Evolutionary conservation across 2,888 invertebrate genomes (phyloP), one percentile per base, ranked within the genome.

Genomic region (Hypercompe scribonia): DNA sequence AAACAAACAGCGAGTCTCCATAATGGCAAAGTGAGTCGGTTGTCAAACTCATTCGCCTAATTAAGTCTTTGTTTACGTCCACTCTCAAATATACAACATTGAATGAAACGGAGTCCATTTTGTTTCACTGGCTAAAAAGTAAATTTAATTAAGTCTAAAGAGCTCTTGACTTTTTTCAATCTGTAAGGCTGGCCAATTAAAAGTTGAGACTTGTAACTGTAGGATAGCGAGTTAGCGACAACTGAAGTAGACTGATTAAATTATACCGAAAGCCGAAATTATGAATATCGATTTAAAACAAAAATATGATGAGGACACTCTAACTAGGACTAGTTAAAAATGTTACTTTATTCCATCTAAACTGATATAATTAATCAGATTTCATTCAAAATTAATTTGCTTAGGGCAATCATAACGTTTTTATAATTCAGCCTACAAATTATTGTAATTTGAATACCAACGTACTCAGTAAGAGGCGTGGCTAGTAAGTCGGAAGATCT

Each of bases 81-180:
- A 81, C 82, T 85, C 81, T 82, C 80, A 80, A 82, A 84, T 86
- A 88, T 86, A 86, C 86, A 89, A 87, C 86, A 85, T 85, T 83
- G 83, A 87, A 88, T 85, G 83, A 88, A 88, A 89, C 86, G 81
- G 84, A 81, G 84, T 89, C 86, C 87, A 84, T 89, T 90, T 89
- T 90, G 87, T 90, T 90, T 87, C 85, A 88, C 82, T 86, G 85
- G 86, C 87, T 90, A 89, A 89, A 91, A 91, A 91, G 91, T 91
- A 90, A 91, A 92, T 92, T 93, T 93, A 93, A 94, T 94, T 92
- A 93, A 92, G 88, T 89, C 87, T 80, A 89, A 92, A 91, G 90
- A 90, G 88, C 90, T 86, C 91, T 93, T 88, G 88, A 91, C 84
- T 91, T 91, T 92, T 93, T 93, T 91, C 91, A 92, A 92, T 93